Evolutionary conservation across 23 tunicate genomes (phyloP), one percentile per base, ranked within the genome.

Genomic region (Ascidia mentula): DNA sequence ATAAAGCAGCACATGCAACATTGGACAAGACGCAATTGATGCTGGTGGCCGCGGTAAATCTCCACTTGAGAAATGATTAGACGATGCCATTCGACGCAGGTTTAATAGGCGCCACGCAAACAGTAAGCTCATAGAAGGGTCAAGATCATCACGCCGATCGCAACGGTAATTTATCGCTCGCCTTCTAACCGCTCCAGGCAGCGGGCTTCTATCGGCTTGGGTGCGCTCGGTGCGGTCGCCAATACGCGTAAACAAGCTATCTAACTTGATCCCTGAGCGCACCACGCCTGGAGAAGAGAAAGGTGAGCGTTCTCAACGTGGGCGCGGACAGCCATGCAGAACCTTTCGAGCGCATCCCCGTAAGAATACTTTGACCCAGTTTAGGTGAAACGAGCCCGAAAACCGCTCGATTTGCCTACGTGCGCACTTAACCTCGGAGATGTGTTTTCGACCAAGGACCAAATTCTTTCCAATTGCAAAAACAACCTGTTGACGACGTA

Each of bases 41-140:
- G n/a, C n/a, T n/a, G 24, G 65, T 53, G 24, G 65, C 65, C 28
- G 24, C 24, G 22, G 7, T 28, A 53, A 53, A 53, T 53, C 65
- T 53, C 65, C 65, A 53, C 65, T 53, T 53, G 65, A 53, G 65
- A 53, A 53, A 53, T 53, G 65, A 53, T 53, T 53, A 53, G 65
- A 53, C 65, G 65, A 53, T 53, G 65, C 65, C 65, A 53, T 53
- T 53, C 65, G 65, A 28, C 65, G 1, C 65, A n/a, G 65, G 65
- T 28, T 53, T 53, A 53, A 53, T 53, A 74, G 78, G 45, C 34
- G 46, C 17, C 38, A 31, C 78, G 65, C 24, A 53, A 53, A 39
- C 40, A 39, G 22, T 53, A 74, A 37, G 78, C 78, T 26, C 40
- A 39, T 74, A 39, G 78, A 74, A 74, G 45, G 78, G 78, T 37